Conservation (phyloP, 2,113 vertebrate species). For the Chlamydotis undulata region DNA sequence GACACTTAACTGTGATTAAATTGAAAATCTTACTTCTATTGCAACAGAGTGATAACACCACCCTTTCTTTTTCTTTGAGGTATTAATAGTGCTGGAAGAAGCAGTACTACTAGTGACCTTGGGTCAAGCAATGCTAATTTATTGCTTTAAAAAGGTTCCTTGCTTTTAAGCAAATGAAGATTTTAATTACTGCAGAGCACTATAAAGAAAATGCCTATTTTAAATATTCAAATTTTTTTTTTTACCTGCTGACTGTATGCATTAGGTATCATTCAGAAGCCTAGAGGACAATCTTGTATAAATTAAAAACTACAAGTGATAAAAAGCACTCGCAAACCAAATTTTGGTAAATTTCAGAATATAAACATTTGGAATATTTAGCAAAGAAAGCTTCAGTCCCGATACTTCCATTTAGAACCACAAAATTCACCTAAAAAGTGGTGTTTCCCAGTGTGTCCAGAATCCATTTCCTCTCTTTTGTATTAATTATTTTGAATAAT, state of each 20-base stretch:
- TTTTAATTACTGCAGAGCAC: constrained; percentile 62
- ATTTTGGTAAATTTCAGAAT: background rate
- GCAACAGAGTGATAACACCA: constrained; percentile 45
- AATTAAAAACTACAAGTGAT: constrained; percentile 38
- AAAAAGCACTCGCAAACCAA: background rate
- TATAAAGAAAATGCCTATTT: constrained; percentile 59
- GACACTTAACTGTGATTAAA: constrained; percentile 66
- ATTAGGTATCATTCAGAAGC: constrained; percentile 55
- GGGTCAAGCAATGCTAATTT: constrained; percentile 63
- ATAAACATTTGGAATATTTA: background rate
- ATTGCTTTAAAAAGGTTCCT: constrained; percentile 60
- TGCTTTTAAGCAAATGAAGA: constrained; percentile 73
- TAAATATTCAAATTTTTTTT: constrained; percentile 60
- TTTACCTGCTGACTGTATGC: constrained; percentile 57
- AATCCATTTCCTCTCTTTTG: background rate
- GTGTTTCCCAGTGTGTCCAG: background rate
- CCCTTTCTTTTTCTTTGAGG: constrained; percentile 68
- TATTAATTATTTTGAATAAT: constrained; percentile 21
- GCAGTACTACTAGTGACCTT: constrained; percentile 49
- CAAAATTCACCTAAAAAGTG: background rate
- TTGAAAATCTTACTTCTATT: constrained; percentile 66
- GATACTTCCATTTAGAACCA: background rate
- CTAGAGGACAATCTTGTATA: constrained; percentile 40
- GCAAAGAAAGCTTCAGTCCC: background rate
- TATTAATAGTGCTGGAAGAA: constrained; percentile 60